Evolutionary conservation across 2,888 invertebrate species (phyloP).

Genomic region (Papilio elwesi): DNA sequence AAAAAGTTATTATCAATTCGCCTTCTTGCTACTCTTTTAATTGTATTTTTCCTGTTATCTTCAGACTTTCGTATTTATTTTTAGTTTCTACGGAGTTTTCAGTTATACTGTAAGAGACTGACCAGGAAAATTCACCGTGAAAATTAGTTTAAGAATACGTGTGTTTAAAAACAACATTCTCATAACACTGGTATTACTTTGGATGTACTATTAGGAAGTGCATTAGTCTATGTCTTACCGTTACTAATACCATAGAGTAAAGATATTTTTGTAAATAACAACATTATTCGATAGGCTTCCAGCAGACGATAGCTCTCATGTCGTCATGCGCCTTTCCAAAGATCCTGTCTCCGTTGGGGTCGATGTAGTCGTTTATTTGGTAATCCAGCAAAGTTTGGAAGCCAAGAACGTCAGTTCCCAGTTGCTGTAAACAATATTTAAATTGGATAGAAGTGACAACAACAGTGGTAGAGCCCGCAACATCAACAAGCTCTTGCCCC

Average conservation of each 20-base stretch:
- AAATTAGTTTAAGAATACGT: not conserved
- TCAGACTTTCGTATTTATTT: too few species aligned
- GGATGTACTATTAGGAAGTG: constrained; percentile 34
- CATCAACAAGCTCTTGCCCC: too few species aligned
- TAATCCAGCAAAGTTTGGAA: constrained; percentile 91
- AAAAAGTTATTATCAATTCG: not conserved
- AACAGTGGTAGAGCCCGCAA: too few species aligned
- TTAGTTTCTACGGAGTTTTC: too few species aligned
- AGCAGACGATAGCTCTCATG: constrained; percentile 90
- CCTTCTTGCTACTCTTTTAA: too few species aligned
- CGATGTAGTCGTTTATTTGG: constrained; percentile 91
- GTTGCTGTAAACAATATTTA: constrained; percentile 85
- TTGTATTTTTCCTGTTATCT: too few species aligned
- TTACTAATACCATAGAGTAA: constrained; percentile 31
- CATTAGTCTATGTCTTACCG: not conserved
- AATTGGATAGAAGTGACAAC: not conserved
- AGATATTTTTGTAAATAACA: not conserved
- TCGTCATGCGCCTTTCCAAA: constrained; percentile 90
- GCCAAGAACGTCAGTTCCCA: constrained; percentile 90
- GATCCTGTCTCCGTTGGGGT: constrained; percentile 88
- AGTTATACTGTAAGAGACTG: not conserved
- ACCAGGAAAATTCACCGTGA: not conserved
- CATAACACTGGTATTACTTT: constrained; percentile 16
- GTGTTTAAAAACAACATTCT: not conserved
- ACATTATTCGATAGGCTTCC: constrained; percentile 84